Evolutionary conservation across 1,140 invertebrate genomes (phyloP), one percentile per base, ranked within the genome.

Genomic region (Bombus confusus): DNA sequence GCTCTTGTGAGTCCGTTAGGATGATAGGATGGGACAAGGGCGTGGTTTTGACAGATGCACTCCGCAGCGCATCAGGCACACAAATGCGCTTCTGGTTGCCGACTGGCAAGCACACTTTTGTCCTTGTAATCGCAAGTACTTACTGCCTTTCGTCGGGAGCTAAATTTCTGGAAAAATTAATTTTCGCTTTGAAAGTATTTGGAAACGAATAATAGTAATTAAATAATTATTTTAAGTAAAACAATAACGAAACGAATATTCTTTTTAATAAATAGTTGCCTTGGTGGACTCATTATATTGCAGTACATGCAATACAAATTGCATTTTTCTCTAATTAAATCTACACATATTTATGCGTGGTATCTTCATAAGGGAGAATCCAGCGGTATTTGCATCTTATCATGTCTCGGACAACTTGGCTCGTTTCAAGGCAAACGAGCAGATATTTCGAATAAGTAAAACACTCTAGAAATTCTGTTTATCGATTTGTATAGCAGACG

Each of bases 41-140:
- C 93, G 93, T 94, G 93, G 93, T 94, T 93, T 93, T 94, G 93
- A 93, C 91, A 93, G 91, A 93, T 93, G 89, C 89, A 90, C 87
- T 83, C 78, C 74, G 86, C 71, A 83, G 80, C 76, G 83, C 87
- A 85, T 71, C 76, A 34, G 76, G 66, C 64, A 79, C 59, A 43
- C 76, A 81, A 74, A 88, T 86, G 76, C 39, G 39, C 76, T 47
- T 73, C 57, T 79, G 37, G 57, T 84, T 74, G 62, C 69, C 75
- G 82, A 80, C 59, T 52, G 37, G 41, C 31, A 43, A 74, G 34
- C 25, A n/a, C 25, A 31, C 62, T 79, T n/a, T 15, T 68, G 0
- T 81, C 8, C 22, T 57, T 72, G 10, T 25, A 22, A 52, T 43
- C 2, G 15, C 22, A 15, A 39, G 37, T 25, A 34, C 57, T 41